A percentile compares a stretch with the other conserved stretches of the same genome.
Conservation (phyloP, 2,888 invertebrate genomes). For the Salpingus planirostris region DNA sequence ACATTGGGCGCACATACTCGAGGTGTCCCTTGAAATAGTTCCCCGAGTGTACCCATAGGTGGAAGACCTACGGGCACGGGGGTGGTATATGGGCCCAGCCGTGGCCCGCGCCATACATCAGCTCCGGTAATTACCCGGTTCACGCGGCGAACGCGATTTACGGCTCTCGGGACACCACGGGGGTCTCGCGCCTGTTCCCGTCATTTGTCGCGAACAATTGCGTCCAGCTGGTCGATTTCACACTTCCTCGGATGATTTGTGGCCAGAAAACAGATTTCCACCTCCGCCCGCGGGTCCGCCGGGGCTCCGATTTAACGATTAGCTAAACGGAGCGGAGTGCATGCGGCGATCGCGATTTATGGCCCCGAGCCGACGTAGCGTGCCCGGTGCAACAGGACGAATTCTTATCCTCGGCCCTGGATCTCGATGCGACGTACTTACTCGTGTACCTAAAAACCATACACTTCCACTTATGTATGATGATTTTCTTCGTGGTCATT, state of each 20-base stretch:
- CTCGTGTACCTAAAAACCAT: too few relatives aligned
- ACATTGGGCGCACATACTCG: too few relatives aligned
- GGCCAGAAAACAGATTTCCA: constrained; percentile 31
- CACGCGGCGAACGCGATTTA: constrained; percentile 32
- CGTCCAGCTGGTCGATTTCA: constrained; percentile 32
- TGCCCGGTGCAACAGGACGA: too few relatives aligned
- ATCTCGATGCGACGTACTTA: too few relatives aligned
- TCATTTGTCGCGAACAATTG: constrained; percentile 35
- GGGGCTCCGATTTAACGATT: constrained; percentile 32
- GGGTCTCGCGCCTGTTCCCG: constrained; percentile 31
- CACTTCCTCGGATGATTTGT: constrained; percentile 31
- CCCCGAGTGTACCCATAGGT: too few relatives aligned
- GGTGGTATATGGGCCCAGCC: constrained; percentile 25
- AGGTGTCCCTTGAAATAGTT: too few relatives aligned
- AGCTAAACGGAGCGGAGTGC: constrained; percentile 31
- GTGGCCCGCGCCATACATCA: constrained; percentile 31
- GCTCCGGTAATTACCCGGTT: constrained; percentile 33
- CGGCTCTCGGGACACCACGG: constrained; percentile 26
- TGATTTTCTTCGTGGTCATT: too few relatives aligned
- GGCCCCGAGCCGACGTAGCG: constrained; percentile 10
- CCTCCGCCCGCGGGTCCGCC: constrained; percentile 27
- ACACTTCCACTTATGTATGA: too few relatives aligned
- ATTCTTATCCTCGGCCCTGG: too few relatives aligned
- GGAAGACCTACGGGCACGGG: constrained; percentile 23
- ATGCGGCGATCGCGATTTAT: constrained; percentile 27